These are phyloP conservation scores for Halcyon badia DNA, from an alignment of 2,797 vertebrate genomes.

Conservation along the genomic window DNA sequence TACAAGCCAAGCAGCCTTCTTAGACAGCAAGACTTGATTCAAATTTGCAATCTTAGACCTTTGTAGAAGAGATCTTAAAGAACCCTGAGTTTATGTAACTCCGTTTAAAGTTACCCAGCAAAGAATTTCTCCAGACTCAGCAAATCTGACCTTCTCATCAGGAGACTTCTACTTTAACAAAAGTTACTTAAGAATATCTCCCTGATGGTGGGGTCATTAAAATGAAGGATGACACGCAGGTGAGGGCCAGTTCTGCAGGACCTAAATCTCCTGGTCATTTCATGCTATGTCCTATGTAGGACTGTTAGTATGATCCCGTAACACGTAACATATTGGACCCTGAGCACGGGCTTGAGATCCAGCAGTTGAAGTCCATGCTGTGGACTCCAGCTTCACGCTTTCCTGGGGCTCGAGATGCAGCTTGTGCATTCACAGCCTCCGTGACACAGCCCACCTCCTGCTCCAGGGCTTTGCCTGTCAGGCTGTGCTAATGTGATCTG, in stretches of 20 bases:
- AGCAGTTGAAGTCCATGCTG: background rate
- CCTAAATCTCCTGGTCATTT: background rate
- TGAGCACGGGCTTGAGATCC: background rate
- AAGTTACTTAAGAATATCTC: background rate
- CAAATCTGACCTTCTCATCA: background rate
- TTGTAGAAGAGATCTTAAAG: background rate
- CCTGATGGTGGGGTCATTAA: background rate
- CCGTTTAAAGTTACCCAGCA: background rate
- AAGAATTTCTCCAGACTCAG: background rate
- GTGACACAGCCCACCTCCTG: background rate
- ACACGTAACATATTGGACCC: background rate
- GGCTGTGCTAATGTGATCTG: background rate
- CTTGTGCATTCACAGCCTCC: rapidly evolving
- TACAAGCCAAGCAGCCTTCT: slow-evolving; percentile 29
- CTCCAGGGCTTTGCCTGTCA: background rate
- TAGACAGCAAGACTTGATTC: background rate
- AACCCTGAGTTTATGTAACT: background rate
- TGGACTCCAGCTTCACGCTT: background rate
- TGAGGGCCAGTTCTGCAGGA: background rate
- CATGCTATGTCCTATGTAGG: rapidly evolving
- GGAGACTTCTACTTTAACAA: background rate
- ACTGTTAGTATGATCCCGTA: background rate
- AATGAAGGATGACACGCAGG: background rate
- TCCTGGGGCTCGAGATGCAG: rapidly evolving
- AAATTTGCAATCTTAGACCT: background rate